Conservation (phyloP, 2,113 vertebrate species). For the Psephotus haematonotus region DNA sequence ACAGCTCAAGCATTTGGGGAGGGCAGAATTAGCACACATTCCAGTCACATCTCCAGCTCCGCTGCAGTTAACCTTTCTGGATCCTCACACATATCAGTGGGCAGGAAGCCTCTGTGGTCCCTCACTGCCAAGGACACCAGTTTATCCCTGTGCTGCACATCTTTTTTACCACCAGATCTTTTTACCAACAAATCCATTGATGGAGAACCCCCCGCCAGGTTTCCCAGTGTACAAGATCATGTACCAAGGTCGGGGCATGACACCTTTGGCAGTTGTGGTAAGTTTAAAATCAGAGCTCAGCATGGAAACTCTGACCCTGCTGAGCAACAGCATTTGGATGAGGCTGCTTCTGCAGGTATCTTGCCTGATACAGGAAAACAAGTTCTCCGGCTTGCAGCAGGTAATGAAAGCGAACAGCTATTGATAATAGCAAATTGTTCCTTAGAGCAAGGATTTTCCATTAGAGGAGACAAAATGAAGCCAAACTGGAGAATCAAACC, state of each 20-base stretch:
- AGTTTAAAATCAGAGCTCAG: not conserved
- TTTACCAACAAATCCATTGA: not conserved
- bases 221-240: not conserved
- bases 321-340: not conserved
- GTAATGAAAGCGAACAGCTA: not conserved
- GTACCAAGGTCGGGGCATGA: too few species aligned
- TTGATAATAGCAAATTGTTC: not conserved
- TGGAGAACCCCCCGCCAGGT: not conserved
- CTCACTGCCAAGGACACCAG: not conserved
- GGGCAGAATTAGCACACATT: conserved; percentile 9
- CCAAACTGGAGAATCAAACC: not conserved
- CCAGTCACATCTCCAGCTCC: not conserved
- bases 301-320: not conserved
- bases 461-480: not conserved
- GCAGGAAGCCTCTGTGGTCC: not conserved
- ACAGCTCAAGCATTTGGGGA: not conserved
- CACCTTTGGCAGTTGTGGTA: not conserved
- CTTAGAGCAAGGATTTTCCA: not conserved
- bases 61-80: not conserved
- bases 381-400: not conserved
- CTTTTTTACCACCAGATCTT: not conserved
- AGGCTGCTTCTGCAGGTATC: not conserved
- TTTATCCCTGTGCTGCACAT: not conserved
- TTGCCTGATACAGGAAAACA: not conserved
- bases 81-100: not conserved